Evolutionary conservation across 2,888 invertebrate species (phyloP), one percentile per base, ranked within the genome.

Genomic region (Ornithoptera alexandrae): DNA sequence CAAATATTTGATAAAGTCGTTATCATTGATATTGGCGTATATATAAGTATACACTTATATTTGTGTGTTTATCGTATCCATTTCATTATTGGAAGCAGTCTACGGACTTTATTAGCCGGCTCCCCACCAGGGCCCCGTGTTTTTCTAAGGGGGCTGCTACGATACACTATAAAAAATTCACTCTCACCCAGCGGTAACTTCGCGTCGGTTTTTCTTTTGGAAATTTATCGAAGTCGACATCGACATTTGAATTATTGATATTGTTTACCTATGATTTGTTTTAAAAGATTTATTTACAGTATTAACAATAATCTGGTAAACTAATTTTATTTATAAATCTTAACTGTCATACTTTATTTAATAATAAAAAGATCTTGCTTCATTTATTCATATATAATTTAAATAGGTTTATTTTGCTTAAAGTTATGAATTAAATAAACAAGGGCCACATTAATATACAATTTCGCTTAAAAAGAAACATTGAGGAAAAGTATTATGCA

Each of bases 141-240:
- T 90, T 89, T 88, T 86, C 85, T 81, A 85, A 85, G 89, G 89
- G 80, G 86, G 79, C 75, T 39, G 60, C 80, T 81, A 77, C 85
- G 85, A 85, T 80, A 81, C 73, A 73, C 79, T 76, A 91, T 91
- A 91, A 91, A 92, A 90, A 89, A 92, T 91, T 89, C 87, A 92
- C 84, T 75, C 79, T 77, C 77, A 75, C 77, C 77, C 76, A 76
- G 81, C 74, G 80, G 79, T 62, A 66, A 72, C 70, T 72, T 83
- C 75, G 79, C 82, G 75, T 82, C 83, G 83, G 83, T 83, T 87
- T 87, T 85, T 81, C 83, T 84, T 82, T 72, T 71, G 72, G 67
- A 71, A 74, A 72, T 61, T 72, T 73, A 67, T 65, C 68, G 58
- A 73, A 76, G 71, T 76, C 75, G 69, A 70, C 73, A 75, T 68